Evolutionary conservation across 2,113 vertebrate species (phyloP).

Genomic region (Dasyornis broadbenti): DNA sequence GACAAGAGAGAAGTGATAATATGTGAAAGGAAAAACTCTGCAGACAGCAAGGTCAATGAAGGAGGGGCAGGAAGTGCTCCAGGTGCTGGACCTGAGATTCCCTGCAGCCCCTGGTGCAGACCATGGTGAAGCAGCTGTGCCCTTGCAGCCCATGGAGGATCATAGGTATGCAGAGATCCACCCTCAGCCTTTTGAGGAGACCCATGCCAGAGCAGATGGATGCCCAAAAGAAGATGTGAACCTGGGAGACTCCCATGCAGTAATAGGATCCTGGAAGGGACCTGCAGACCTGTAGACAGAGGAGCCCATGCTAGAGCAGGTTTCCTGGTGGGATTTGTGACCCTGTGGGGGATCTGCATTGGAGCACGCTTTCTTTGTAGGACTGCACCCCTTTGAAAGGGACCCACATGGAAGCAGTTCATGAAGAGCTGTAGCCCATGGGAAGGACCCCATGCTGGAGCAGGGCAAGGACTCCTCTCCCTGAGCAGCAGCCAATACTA

Average conservation of each 20-base stretch:
- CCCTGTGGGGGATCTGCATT: not conserved
- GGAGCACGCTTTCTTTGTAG: not conserved
- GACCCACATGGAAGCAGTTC: not conserved
- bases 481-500: not conserved
- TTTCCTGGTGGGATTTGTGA: not conserved
- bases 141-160: not conserved
- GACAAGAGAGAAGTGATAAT: not conserved
- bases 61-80: not conserved
- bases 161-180: not conserved
- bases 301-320: not conserved
- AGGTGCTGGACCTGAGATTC: not conserved
- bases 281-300: not conserved
- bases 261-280: not conserved
- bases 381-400: not conserved
- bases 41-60: not conserved
- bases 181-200: not conserved
- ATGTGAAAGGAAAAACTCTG: not conserved
- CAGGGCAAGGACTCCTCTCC: not conserved
- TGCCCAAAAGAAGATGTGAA: not conserved
- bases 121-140: not conserved
- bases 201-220: not conserved
- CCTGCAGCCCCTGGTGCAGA: fast-evolving
- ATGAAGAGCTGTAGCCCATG: not conserved
- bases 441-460: not conserved
- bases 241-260: not conserved